Evolutionary conservation across 2,888 invertebrate genomes (phyloP), one percentile per base, ranked within the genome.

Genomic region (Diadegma fenestrale): DNA sequence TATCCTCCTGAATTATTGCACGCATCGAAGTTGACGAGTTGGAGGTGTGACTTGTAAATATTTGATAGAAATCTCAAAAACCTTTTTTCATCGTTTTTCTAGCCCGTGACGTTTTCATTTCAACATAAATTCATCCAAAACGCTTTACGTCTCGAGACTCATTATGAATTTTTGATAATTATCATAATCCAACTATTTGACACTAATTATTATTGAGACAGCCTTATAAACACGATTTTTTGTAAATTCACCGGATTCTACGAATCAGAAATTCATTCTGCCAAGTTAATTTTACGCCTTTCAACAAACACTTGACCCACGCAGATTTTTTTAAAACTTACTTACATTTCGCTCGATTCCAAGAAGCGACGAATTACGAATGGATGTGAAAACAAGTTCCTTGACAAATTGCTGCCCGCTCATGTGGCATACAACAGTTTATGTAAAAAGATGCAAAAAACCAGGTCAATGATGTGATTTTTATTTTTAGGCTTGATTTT

Each of bases 341-440:
- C 26, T 14, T 63, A 51, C 64, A 41, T 72, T 51, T 41, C 43
- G 63, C 22, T 33, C 73, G 37, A 48, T 83, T 83, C 78, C 48
- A 72, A 78, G 79, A 83, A 83, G 45, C 68, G 41, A 30, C 64
- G 82, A 79, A 83, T 79, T 51, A 64, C 41, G 69, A 83, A 83
- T 80, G 63, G 63, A 54, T 33, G 63, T 43, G 30, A 78, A 75
- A 80, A 83, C 83, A 64, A 83, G 83, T 83, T 83, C 26, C 54
- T 43, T 63, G 69, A 75, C 41, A 75, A 83, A 83, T 75, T 63
- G 76, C 80, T 43, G 83, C 83, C 75, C 63, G 68, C 51, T 83
- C 75, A 63, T 45, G 41, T 64, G 75, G 51, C 17, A 83, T 63
- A 73, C 54, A 79, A 61, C 22, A 68, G 14, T 61, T 48, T 22